Base-by-base conservation (phyloP, 2,888 invertebrate species). In the Fissipunctia ypsillon region DNA sequence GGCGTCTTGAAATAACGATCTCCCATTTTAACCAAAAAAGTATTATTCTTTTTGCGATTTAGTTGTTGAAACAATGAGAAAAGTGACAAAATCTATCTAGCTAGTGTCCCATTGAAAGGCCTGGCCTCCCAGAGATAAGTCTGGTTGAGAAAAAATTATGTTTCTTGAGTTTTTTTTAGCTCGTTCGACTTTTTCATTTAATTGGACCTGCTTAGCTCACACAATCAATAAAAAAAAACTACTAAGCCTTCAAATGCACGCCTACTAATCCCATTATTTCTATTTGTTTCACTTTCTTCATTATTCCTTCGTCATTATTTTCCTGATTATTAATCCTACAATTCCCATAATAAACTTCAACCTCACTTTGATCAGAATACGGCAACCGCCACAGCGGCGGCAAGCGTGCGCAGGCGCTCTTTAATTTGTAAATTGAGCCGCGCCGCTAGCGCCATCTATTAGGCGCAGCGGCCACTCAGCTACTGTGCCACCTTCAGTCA, bases 401-500 rank as follows among this genome's bases (percentile, higher is more conserved):
- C 86, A 83, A 86, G 84, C 89, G 89, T 78, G 86, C 88, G 88
- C 90, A 84, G 83, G 87, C 90, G 85, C 91, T 94, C 95, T 95
- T 93, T 95, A 95, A 96, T 96, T 95, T 95, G 93, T 93, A 93
- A 94, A 95, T 93, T 92, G 92, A 89, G 88, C 93, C 93, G 92
- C 90, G 57, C 89, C 88, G 78, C 90, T 92, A 94, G 91, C 94
- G 94, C 94, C 94, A 93, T 93, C 94, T 95, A 91, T 93, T 92
- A 91, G 87, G 83, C 90, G 86, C 90, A 88, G 84, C 91, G 91
- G 90, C 90, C 91, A 90, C 86, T 91, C 83, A 69, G 86, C 87
- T 86, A 88, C 88, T 80, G 88, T 79, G 75, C 84, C 69, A 73
- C 80, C 70, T 80, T 72, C 31, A 61, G 75, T 86, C 67, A 86